Evolutionary conservation across 2,888 invertebrate genomes (phyloP).

Genomic region (Coleophora flavipennella): DNA sequence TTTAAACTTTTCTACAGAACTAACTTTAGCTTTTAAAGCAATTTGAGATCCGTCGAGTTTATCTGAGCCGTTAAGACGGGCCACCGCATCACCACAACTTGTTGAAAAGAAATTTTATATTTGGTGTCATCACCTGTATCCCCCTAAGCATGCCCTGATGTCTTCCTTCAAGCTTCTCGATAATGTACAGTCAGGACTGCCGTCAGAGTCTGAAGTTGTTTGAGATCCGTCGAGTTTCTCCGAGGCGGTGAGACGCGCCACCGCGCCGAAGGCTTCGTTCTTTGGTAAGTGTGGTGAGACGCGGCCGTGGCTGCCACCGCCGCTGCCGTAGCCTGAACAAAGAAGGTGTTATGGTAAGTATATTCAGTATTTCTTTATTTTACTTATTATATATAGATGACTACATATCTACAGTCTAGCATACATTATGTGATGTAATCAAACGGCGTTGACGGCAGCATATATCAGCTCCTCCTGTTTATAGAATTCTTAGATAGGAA

Average conservation of each 20-base stretch:
- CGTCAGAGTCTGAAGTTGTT: slow-evolving; percentile 50
- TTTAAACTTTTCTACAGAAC: slow-evolving; percentile 56
- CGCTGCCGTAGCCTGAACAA: slow-evolving; percentile 54
- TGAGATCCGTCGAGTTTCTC: slow-evolving; percentile 54
- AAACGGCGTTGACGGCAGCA: no score
- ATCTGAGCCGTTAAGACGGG: slow-evolving; percentile 29
- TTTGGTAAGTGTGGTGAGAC: slow-evolving; percentile 63
- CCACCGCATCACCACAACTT: slow-evolving; percentile 30
- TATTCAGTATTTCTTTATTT: no score
- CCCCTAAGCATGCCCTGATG: slow-evolving; percentile 56
- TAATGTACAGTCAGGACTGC: slow-evolving; percentile 51
- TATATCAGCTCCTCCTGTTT: no score
- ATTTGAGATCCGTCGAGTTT: slow-evolving; percentile 53
- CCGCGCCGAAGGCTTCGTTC: slow-evolving; percentile 39
- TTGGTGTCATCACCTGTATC: slow-evolving; percentile 41
- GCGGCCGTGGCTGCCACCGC: slow-evolving; percentile 57
- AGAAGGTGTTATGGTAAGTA: background rate
- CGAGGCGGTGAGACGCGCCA: slow-evolving; percentile 26
- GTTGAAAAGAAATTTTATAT: background rate
- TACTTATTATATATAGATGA: no score
- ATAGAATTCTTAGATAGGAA: no score
- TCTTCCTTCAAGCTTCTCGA: slow-evolving; percentile 60
- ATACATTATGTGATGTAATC: no score
- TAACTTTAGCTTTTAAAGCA: slow-evolving; percentile 50
- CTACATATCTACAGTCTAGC: no score